Evolutionary conservation across 2,888 invertebrate genomes (phyloP), one percentile per base, ranked within the genome.

Genomic region (Chloroclystis v-ata): DNA sequence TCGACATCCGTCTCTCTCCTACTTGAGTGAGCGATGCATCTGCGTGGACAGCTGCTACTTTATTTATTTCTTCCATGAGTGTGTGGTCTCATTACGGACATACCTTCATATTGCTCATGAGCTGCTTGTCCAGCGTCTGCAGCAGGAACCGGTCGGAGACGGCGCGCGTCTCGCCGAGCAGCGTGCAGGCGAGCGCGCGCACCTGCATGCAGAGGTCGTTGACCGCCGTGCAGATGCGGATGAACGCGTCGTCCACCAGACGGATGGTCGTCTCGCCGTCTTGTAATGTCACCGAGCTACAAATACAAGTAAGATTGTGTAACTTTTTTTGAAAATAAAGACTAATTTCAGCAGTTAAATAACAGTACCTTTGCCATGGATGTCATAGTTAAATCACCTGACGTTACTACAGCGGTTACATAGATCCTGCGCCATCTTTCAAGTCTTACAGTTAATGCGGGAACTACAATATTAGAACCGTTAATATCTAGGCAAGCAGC

Each of bases 61-160:
- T n/a, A n/a, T n/a, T n/a, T n/a, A n/a, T n/a, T n/a, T n/a, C n/a
- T n/a, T n/a, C n/a, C n/a, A n/a, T n/a, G n/a, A n/a, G n/a, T n/a
- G n/a, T n/a, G n/a, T n/a, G n/a, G n/a, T n/a, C n/a, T 2, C 26
- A 26, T 6, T 33, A 40, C 2, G 8, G 7, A 20, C 16, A 20
- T 78, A 95, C 95, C 89, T 95, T 92, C 93, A 97, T 94, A 69
- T 97, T 95, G 40, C 96, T 96, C 97, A 98, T 97, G 14, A 98
- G 90, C 72, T 99, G 99, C 79, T 99, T 99, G 73, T 99, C 99
- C 26, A 99, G 83, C 0, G 99, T 99, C 84, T 99, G 99, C 69
- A 97, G 93, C 43, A 99, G 89, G 80, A 97, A 98, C 50, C 94
- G 91, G 37, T 94, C 92, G 44, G 97, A 95, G 3, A 99, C 98